These are phyloP conservation scores for Anarrhichthys ocellatus DNA, from an alignment of 2,113 vertebrate genomes.

Conservation along the genomic window DNA sequence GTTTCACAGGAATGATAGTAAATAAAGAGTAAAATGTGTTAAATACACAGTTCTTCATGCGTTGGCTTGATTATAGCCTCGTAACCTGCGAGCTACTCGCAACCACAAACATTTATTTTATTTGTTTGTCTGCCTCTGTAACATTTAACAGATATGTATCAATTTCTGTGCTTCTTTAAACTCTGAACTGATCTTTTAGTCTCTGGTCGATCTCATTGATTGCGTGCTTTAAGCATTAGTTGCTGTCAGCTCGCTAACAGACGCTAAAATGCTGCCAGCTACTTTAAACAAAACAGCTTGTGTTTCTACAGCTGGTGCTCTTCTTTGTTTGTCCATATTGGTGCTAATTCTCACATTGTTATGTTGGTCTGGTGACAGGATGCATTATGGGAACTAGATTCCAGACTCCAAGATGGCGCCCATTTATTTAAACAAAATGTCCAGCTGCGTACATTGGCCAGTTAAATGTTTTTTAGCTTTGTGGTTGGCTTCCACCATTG, in stretches of 20 bases:
- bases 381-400: too few species aligned
- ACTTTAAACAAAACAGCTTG: not conserved
- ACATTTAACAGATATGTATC: not conserved
- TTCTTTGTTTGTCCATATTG: not conserved
- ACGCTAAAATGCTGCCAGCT: too few species aligned
- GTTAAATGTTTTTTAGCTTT: too few species aligned
- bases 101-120: too few species aligned
- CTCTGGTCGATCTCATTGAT: not conserved
- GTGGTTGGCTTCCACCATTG: too few species aligned
- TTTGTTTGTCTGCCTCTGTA: not conserved
- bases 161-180: not conserved
- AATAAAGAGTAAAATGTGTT: not conserved
- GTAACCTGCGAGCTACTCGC: not conserved
- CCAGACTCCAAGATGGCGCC: not conserved
- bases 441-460: too few species aligned
- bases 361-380: not conserved
- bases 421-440: not conserved
- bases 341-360: not conserved
- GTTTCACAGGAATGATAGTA: not conserved
- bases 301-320: not conserved
- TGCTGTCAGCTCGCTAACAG: not conserved
- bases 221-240: not conserved
- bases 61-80: not conserved
- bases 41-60: not conserved
- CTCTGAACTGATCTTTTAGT: not conserved